These are phyloP conservation scores for Euspilapteryx auroguttella DNA, from an alignment of 2,888 invertebrate genomes.

Conservation along the genomic window DNA sequence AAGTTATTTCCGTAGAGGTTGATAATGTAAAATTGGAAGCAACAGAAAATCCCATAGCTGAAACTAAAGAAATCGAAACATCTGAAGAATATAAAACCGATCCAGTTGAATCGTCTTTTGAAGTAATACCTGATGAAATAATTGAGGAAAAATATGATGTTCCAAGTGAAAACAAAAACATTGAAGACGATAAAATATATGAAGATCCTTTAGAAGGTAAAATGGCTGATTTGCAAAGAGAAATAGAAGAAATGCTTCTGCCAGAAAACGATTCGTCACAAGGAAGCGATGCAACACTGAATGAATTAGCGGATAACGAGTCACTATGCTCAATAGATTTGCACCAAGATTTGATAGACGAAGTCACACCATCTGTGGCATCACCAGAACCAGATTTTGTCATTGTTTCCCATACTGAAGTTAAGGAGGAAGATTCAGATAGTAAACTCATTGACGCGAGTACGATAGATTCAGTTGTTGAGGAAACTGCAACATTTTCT, in stretches of 20 bases:
- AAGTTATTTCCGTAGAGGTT: conserved; percentile 24
- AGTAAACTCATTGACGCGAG: conserved; percentile 12
- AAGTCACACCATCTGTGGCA: conserved; percentile 29
- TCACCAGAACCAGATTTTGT: conserved; percentile 27
- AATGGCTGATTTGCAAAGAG: conserved; percentile 50
- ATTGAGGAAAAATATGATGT: too few relatives aligned
- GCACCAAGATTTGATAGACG: conserved; percentile 26
- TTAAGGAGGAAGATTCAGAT: conserved; percentile 13
- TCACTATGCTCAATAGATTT: conserved; percentile 24
- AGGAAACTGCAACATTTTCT: too few relatives aligned
- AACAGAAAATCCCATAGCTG: too few relatives aligned
- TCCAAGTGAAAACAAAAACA: too few relatives aligned
- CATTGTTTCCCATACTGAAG: background rate
- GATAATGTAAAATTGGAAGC: conserved; percentile 9
- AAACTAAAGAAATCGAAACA: conserved; percentile 12
- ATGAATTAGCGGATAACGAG: conserved; percentile 23
- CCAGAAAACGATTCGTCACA: conserved; percentile 47
- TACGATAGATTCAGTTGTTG: background rate
- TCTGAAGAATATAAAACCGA: conserved; percentile 20
- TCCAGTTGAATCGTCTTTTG: conserved; percentile 6
- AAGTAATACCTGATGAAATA: too few relatives aligned
- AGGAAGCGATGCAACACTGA: conserved; percentile 29
- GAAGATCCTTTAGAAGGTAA: conserved; percentile 45
- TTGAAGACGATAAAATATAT: too few relatives aligned
- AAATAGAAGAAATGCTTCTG: conserved; percentile 48